Conservation (phyloP, 1,140 invertebrate species). For the Caenorhabditis latens region DNA sequence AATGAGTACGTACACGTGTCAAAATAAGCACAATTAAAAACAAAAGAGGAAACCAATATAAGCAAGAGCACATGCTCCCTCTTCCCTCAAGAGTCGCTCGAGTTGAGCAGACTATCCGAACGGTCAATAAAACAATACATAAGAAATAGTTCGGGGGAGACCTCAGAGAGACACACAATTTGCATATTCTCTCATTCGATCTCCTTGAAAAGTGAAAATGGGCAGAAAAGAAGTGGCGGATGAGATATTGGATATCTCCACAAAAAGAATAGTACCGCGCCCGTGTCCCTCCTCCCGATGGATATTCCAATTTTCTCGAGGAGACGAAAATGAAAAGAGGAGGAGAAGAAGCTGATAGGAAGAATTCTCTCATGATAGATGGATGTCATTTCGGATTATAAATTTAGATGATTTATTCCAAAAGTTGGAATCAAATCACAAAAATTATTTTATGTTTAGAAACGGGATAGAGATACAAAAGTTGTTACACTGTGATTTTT, state of each 20-base stretch:
- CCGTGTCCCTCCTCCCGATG: not conserved
- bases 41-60: not conserved
- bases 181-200: slow-evolving; percentile 23
- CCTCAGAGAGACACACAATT: not conserved
- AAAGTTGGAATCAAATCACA: not conserved
- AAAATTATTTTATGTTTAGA: not conserved
- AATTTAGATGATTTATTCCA: not conserved
- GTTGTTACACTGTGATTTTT: too few relatives aligned
- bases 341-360: slow-evolving; percentile 16
- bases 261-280: not conserved
- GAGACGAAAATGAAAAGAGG: not conserved
- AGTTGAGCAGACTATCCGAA: slow-evolving; percentile 53
- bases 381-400: slow-evolving; percentile 44
- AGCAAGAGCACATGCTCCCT: slow-evolving; percentile 21
- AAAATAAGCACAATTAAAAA: not conserved
- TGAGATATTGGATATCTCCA: slow-evolving; percentile 16
- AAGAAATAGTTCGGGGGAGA: not conserved
- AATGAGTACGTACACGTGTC: not conserved
- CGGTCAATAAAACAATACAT: slow-evolving; percentile 31
- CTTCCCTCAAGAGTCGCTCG: not conserved
- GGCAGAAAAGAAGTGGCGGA: not conserved
- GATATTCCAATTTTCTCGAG: not conserved
- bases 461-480: not conserved
- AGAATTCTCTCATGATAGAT: not conserved
- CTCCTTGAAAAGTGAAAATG: slow-evolving; percentile 17